Conservation (phyloP, 2,113 vertebrate genomes). For the Scomber scombrus region DNA sequence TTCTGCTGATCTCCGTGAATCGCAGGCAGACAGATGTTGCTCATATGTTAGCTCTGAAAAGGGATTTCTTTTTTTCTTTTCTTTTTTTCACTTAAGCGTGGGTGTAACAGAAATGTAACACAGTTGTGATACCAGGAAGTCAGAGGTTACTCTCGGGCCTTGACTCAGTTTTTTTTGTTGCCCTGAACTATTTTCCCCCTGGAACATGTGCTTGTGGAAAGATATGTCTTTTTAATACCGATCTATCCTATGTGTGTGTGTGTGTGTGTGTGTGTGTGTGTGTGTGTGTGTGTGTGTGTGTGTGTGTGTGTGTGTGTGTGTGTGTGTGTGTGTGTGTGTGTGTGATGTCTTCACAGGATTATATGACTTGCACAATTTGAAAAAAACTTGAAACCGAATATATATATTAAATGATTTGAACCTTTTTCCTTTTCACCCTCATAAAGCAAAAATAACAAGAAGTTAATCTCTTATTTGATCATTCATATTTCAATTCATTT, state of each 20-base stretch:
- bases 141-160: slow-evolving; percentile 56
- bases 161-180: slow-evolving; percentile 34
- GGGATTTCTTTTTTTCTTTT: slow-evolving; percentile 19
- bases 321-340: background rate
- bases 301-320: background rate
- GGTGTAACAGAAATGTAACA: slow-evolving; percentile 64
- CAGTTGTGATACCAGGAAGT: slow-evolving; percentile 62
- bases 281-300: too few species aligned
- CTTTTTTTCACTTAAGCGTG: slow-evolving; percentile 31
- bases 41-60: slow-evolving; percentile 70
- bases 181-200: slow-evolving; percentile 15
- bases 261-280: accelerated
- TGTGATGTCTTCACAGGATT: background rate
- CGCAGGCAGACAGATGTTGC: slow-evolving; percentile 78
- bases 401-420: background rate
- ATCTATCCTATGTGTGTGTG: background rate
- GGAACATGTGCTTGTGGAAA: slow-evolving; percentile 34
- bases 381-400: background rate
- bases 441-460: slow-evolving; percentile 65
- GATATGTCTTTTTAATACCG: slow-evolving; percentile 8
- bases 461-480: slow-evolving; percentile 48
- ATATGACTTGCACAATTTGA: background rate
- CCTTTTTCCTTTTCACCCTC: slow-evolving; percentile 11
- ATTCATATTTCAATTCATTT: slow-evolving; percentile 68
- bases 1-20: slow-evolving; percentile 33